These are phyloP conservation scores for Caenorhabditis brenneri DNA, from an alignment of 1,140 invertebrate genomes.

Conservation along the genomic window DNA sequence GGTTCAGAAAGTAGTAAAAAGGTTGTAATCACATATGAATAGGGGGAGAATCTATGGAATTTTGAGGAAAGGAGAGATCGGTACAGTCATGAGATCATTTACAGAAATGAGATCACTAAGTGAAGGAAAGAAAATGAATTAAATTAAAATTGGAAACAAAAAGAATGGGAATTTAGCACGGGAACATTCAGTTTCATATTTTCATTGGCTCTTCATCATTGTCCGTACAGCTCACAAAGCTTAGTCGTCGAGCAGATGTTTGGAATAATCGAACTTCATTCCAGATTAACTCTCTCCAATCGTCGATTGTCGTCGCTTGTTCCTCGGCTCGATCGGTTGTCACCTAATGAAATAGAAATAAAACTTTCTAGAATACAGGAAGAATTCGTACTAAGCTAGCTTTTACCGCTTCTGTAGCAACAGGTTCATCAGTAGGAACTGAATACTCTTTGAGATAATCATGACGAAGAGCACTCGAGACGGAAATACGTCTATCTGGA, in stretches of 20 bases:
- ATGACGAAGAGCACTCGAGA: slow-evolving; percentile 56
- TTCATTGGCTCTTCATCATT: slow-evolving; percentile 46
- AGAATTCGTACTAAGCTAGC: slow-evolving; percentile 17
- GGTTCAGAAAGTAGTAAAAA: too few relatives aligned
- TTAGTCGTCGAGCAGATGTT: slow-evolving; percentile 21
- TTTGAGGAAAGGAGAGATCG: neutral
- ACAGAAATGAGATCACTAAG: neutral
- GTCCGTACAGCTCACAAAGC: slow-evolving; percentile 26
- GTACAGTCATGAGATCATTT: neutral
- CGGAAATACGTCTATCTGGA: slow-evolving; percentile 77
- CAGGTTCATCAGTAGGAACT: slow-evolving; percentile 65
- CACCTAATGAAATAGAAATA: neutral
- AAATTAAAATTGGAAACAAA: too few relatives aligned
- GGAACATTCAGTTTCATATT: neutral
- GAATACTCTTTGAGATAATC: slow-evolving; percentile 53
- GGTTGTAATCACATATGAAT: neutral
- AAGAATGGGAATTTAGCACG: slow-evolving; percentile 4
- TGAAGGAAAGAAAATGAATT: neutral
- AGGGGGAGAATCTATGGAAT: neutral
- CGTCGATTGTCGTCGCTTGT: slow-evolving; percentile 52
- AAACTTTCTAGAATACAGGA: too few relatives aligned
- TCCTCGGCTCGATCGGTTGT: slow-evolving; percentile 64
- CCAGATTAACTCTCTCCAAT: slow-evolving; percentile 68
- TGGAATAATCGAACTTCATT: slow-evolving; percentile 56
- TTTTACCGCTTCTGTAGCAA: slow-evolving; percentile 55